These are phyloP conservation scores for Brachirus orientalis DNA, from an alignment of 2,113 vertebrate genomes.

Conservation along the genomic window DNA sequence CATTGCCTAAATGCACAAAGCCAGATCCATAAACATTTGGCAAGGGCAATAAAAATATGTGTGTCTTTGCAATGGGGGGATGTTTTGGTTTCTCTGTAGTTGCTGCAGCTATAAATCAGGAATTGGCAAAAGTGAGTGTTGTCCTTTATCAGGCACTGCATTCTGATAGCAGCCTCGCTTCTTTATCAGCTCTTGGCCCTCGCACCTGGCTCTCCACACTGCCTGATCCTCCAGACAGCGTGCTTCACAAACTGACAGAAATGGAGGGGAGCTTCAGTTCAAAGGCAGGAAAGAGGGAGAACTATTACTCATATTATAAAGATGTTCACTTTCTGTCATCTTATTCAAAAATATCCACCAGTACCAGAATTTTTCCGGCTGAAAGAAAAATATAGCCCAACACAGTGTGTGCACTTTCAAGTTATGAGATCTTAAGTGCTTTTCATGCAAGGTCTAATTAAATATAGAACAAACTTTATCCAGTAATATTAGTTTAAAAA, in stretches of 20 bases:
- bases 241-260: constrained; percentile 24
- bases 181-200: constrained; percentile 71
- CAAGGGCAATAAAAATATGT: constrained; percentile 24
- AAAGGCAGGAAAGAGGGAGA: constrained; percentile 37
- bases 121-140: constrained; percentile 52
- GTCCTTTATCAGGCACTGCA: constrained; percentile 68
- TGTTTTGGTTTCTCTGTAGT: constrained; percentile 21
- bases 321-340: constrained; percentile 38
- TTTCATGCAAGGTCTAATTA: neutral
- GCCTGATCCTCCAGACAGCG: constrained; percentile 63
- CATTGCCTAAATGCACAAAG: neutral
- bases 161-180: constrained; percentile 68
- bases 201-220: constrained; percentile 59
- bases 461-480: neutral
- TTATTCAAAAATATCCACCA: constrained; percentile 23
- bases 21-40: neutral
- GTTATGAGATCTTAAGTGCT: constrained; percentile 23
- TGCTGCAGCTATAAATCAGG: constrained; percentile 66
- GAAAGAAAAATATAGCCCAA: constrained; percentile 1
- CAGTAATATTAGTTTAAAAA: neutral
- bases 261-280: constrained; percentile 34
- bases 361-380: neutral
- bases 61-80: constrained; percentile 22
- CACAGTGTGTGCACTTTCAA: constrained; percentile 22
- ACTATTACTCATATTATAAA: constrained; percentile 40